These are phyloP conservation scores for Holothuria leucospilota DNA, from an alignment of 53 echinoderm and acorn worm species.

Conservation along the genomic window DNA sequence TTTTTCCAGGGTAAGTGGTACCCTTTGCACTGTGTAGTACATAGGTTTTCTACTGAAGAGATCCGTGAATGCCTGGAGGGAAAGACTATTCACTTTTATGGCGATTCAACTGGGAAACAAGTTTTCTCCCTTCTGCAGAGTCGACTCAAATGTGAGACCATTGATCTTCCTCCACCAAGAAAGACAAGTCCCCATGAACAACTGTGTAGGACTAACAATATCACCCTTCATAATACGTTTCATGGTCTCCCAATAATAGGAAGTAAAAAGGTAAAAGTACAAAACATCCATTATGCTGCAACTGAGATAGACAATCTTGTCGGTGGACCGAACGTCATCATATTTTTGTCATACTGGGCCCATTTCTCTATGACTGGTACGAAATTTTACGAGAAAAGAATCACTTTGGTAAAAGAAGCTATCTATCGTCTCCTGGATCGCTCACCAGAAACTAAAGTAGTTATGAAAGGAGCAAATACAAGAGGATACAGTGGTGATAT, in stretches of 20 bases:
- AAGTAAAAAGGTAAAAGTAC: neutral
- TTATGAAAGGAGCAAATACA: slow-evolving; percentile 19
- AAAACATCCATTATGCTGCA: slow-evolving; percentile 17
- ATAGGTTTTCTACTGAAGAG: neutral
- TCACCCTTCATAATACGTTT: neutral
- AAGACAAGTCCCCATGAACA: neutral
- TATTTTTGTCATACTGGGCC: slow-evolving; percentile 33
- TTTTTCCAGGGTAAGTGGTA: neutral
- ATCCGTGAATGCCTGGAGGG: slow-evolving; percentile 8
- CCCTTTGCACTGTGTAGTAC: neutral
- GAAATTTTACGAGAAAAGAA: neutral
- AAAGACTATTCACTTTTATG: neutral
- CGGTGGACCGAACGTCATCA: neutral
- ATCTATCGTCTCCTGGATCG: neutral
- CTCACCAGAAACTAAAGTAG: neutral
- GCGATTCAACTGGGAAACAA: slow-evolving; percentile 17
- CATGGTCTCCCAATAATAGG: slow-evolving; percentile 26
- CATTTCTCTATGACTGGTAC: slow-evolving; percentile 18
- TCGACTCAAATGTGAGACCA: neutral
- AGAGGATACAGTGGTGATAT: neutral
- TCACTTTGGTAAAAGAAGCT: neutral
- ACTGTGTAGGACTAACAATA: neutral
- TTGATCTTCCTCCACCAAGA: slow-evolving; percentile 6
- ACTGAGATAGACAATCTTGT: slow-evolving; percentile 13
- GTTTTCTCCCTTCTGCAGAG: neutral